These are phyloP conservation scores for Meleagris gallopavo DNA, from an alignment of 2,113 vertebrate species.

Conservation along the genomic window DNA sequence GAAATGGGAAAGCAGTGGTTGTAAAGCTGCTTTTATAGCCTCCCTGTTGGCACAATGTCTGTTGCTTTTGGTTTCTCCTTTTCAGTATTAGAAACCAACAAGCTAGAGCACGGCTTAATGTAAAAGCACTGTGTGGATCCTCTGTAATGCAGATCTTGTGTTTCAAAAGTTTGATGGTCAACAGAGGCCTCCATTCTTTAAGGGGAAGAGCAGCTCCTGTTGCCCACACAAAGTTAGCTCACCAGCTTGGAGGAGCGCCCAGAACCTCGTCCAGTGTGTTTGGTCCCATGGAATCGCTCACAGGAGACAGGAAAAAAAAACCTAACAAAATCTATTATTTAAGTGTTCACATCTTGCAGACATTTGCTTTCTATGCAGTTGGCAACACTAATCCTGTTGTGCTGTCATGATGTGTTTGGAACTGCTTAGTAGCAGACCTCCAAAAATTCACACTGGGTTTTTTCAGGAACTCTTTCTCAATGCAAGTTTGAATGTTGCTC, in stretches of 20 bases:
- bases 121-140: neutral
- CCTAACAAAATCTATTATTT: neutral
- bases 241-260: neutral
- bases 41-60: neutral
- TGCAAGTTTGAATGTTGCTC: neutral
- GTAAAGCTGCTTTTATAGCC: constrained; percentile 55
- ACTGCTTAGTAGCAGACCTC: neutral
- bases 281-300: neutral
- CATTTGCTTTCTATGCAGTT: neutral
- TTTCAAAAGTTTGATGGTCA: neutral
- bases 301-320: neutral
- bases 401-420: neutral
- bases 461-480: neutral
- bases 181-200: neutral
- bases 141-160: neutral
- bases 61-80: neutral
- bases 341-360: neutral
- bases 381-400: neutral
- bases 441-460: neutral
- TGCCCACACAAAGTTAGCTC: neutral
- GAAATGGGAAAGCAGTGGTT: constrained; percentile 44
- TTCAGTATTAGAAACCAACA: neutral
- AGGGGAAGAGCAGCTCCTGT: neutral
- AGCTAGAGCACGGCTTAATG: neutral
- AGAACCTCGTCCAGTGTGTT: neutral